These are phyloP conservation scores for Agrilus planipennis DNA, from an alignment of 1,140 invertebrate genomes.

Conservation along the genomic window DNA sequence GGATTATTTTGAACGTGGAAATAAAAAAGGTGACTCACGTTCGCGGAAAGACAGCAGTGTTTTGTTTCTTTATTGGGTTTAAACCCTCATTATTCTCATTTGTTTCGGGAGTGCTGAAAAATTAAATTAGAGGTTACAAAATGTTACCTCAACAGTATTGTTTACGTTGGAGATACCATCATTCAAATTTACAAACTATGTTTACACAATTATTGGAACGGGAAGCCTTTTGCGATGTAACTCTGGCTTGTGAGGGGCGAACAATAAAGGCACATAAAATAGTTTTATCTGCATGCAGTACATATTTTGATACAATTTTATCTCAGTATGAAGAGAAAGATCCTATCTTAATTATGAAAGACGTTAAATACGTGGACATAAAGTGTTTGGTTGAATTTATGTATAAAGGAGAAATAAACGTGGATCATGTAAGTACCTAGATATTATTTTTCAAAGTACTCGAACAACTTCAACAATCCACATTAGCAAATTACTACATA, in stretches of 20 bases:
- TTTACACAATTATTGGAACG: conserved; percentile 77
- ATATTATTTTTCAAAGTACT: not conserved
- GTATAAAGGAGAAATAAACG: conserved; percentile 93
- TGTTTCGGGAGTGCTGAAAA: not conserved
- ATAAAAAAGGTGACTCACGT: conserved; percentile 16
- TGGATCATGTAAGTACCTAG: conserved; percentile 66
- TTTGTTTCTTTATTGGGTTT: not conserved
- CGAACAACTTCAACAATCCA: not conserved
- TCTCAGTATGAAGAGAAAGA: conserved; percentile 80
- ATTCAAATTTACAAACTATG: conserved; percentile 79
- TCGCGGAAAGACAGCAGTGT: no score
- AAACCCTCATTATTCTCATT: not conserved
- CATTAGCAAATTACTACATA: no score
- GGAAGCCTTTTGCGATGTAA: conserved; percentile 84
- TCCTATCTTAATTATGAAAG: conserved; percentile 74
- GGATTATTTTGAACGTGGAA: conserved; percentile 22
- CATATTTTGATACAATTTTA: conserved; percentile 77
- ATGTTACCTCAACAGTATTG: conserved; percentile 81
- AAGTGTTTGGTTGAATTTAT: conserved; percentile 85
- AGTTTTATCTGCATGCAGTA: conserved; percentile 66
- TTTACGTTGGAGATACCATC: conserved; percentile 83
- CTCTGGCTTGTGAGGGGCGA: conserved; percentile 78
- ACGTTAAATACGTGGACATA: conserved; percentile 72
- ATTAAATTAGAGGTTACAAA: conserved; percentile 22
- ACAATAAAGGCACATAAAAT: conserved; percentile 82